Evolutionary conservation across 2,797 vertebrate species (phyloP), one percentile per base, ranked within the genome.

Genomic region (Hybognathus amarus): DNA sequence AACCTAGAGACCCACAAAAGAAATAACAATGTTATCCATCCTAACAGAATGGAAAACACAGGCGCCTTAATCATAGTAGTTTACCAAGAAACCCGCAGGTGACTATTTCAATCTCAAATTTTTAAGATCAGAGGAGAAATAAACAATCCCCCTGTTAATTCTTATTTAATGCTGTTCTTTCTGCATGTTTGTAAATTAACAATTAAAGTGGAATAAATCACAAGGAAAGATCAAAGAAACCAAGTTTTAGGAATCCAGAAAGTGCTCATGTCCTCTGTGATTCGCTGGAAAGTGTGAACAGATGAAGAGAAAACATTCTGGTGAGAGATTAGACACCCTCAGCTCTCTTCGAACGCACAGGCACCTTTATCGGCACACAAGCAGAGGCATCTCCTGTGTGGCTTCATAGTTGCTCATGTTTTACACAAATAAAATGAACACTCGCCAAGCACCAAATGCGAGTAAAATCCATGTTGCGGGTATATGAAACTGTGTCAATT

Each of bases 91-190:
- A 64, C 24, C 56, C 33, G 20, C 40, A 33, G 42, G 79, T 74
- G 56, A 50, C 54, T 64, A 54, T 82, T 82, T n/a, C 33, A 66
- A 54, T 64, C 6, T 82, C 17, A n/a, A 52, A 38, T 74, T n/a
- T 74, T 82, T 47, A 8, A 82, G 80, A 75, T 82, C 40, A 82
- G 20, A 82, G 56, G 27, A 66, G 24, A 54, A 5, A 33, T 30
- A 54, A 59, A 85, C 11, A 87, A 40, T 73, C 47, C 27, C 24
- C 66, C 54, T 40, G 42, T 82, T 82, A 33, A 52, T 82, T 66
- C 9, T 10, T 45, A 13, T 42, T 75, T 82, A 66, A 54, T 42
- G 42, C 33, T 24, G 42, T 10, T 47, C 38, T 63, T 47, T 59
- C 40, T 63, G 27, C n/a, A 20, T 8, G 59, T 82, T 36, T 52